Evolutionary conservation across 2,113 vertebrate genomes (phyloP).

Genomic region (Neolamprologus kungweensis): DNA sequence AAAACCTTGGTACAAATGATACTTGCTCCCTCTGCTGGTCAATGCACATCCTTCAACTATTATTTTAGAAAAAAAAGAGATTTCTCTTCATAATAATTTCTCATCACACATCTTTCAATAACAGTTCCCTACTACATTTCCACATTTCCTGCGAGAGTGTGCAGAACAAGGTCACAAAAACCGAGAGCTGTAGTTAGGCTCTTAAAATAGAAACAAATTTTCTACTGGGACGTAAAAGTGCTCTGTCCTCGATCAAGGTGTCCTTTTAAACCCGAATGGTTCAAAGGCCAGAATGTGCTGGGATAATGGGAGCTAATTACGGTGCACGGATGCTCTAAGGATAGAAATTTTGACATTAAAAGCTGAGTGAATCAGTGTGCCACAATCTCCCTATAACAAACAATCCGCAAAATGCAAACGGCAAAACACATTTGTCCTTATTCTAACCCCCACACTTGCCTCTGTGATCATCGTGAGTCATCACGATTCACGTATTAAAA

Average conservation of each 20-base stretch:
- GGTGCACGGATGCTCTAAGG: neutral
- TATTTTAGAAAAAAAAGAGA: neutral
- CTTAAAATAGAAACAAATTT: neutral
- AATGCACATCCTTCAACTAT: neutral
- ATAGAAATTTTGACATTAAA: neutral
- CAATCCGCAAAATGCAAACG: neutral
- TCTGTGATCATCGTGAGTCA: neutral
- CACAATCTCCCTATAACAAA: neutral
- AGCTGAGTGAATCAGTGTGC: neutral
- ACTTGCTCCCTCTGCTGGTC: slow-evolving; percentile 62
- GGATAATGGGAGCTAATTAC: neutral
- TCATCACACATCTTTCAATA: neutral
- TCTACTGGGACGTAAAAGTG: neutral
- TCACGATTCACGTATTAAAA: neutral
- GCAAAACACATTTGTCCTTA: neutral
- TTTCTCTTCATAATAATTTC: neutral
- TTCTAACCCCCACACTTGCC: neutral
- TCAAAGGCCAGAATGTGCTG: neutral
- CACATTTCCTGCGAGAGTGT: neutral
- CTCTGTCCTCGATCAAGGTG: slow-evolving; percentile 4
- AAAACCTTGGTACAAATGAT: neutral
- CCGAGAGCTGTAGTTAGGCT: neutral
- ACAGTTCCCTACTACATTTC: neutral
- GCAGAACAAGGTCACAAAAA: neutral
- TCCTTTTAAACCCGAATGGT: neutral